These are phyloP conservation scores for Myoxocephalus aenaeus DNA, from an alignment of 2,797 vertebrate genomes.

Conservation along the genomic window DNA sequence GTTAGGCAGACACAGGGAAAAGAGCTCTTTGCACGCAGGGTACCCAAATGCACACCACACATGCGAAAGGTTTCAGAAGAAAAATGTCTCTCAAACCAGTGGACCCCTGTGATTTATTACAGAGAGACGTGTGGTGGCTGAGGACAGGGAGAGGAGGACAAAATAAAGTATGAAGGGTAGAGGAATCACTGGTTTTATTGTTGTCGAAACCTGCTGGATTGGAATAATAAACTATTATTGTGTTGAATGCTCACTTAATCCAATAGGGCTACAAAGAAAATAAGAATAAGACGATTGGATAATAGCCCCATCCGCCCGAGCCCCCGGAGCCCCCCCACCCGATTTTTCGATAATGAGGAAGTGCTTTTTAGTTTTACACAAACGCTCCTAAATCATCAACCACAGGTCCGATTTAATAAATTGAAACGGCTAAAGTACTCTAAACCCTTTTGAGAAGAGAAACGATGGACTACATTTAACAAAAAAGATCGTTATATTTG, in stretches of 20 bases:
- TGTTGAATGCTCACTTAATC: constrained; percentile 5
- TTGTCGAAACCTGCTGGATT: constrained; percentile 28
- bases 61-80: constrained; percentile 47
- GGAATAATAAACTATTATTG: constrained; percentile 11
- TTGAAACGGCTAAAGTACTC: too few relatives aligned
- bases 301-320: too few relatives aligned
- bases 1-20: constrained; percentile 54
- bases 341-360: too few relatives aligned
- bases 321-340: too few relatives aligned
- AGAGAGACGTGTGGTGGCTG: constrained; percentile 57
- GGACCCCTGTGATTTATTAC: constrained; percentile 53
- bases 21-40: constrained; percentile 76
- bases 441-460: too few relatives aligned
- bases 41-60: constrained; percentile 49
- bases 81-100: constrained; percentile 50
- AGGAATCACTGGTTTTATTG: constrained; percentile 41
- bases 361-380: too few relatives aligned
- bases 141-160: constrained; percentile 21
- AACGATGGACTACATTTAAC: too few relatives aligned
- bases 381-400: too few relatives aligned
- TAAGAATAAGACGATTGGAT: neutral
- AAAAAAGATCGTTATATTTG: too few relatives aligned
- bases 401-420: too few relatives aligned
- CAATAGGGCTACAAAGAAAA: neutral
- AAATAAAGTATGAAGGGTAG: constrained; percentile 24